phyloP scores from a whole-genome alignment of 2,113 vertebrate species.

The Erpornis zantholeuca region DNA sequence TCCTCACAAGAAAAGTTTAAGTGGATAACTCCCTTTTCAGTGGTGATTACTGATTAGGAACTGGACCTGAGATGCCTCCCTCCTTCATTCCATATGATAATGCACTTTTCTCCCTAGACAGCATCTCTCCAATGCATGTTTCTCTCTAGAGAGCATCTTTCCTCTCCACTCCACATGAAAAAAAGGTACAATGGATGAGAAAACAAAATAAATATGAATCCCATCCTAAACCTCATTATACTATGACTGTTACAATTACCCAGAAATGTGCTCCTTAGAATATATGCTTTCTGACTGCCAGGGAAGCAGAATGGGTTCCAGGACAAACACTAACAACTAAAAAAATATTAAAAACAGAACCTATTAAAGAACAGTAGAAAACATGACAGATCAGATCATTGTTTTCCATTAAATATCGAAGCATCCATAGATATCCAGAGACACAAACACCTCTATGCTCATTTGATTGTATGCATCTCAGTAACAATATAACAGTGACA shows the following conservation, averaged over 20 bases:
- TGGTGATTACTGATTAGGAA: neutral
- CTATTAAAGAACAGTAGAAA: neutral
- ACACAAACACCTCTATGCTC: neutral
- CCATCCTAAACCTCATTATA: neutral
- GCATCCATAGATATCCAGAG: neutral
- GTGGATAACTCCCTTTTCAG: accelerated
- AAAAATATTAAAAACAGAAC: neutral
- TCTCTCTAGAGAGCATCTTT: neutral
- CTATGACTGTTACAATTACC: neutral
- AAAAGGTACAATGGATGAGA: neutral
- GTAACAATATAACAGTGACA: neutral
- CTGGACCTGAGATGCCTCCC: neutral
- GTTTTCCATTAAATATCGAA: neutral
- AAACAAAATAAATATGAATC: neutral
- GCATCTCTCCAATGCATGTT: neutral
- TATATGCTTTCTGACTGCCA: neutral
- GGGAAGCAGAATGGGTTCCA: neutral
- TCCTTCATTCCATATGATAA: neutral
- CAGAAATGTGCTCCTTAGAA: neutral
- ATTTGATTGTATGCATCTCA: neutral
- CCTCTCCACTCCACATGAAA: neutral
- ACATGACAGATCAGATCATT: accelerated
- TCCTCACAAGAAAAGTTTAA: neutral
- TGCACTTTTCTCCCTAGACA: neutral
- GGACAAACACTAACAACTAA: neutral